Base-by-base conservation (phyloP, 2,113 vertebrate species). In the Gallinago undulata region DNA sequence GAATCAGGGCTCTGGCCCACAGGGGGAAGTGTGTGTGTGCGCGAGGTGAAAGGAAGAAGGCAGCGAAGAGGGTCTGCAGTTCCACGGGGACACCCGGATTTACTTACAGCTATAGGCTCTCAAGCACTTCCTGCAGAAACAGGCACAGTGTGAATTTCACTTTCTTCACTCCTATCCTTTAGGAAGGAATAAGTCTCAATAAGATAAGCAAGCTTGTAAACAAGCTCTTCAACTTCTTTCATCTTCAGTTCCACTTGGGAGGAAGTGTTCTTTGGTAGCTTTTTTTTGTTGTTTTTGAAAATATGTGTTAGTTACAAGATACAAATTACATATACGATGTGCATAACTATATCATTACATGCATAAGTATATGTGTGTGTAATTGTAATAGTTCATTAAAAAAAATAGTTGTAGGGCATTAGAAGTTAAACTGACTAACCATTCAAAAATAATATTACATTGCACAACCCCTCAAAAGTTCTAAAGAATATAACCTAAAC, bases 151-250 rank as follows among this genome's bases (percentile, higher is more conserved):
- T 10, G 64, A 87, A 69, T 81, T 89, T 89, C 84, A 89, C 80
- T 93, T 81, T 95, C 80, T 81, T 70, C 41, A 53, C 24, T 73
- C 17, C 16, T 51, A 22, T 7, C 24, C 45, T 77, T 80, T 24
- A 77, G 80, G 56, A 92, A 92, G 60, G 24, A 91, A 70, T 41
- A 75, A 70, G 37, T 28, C 25, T 89, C 37, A 93, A 12, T 67
- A 55, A 87, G 55, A 50, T 28, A 80, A 81, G 50, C 5, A 56
- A 74, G 35, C 13, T 57, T 74, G 55, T 77, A 91, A 91, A 87
- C 41, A 94, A 84, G 11, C 19, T 60, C 41, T 93, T 91, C 64
- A 70, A 57, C n/a, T 45, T 77, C 84, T 80, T 93, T 91, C 41
- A 87, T 45, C 68, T 37, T 74, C 31, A 50, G 30, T 84, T 92